phyloP scores from a whole-genome alignment of 2,888 invertebrate genomes.

The Macaria notata region DNA sequence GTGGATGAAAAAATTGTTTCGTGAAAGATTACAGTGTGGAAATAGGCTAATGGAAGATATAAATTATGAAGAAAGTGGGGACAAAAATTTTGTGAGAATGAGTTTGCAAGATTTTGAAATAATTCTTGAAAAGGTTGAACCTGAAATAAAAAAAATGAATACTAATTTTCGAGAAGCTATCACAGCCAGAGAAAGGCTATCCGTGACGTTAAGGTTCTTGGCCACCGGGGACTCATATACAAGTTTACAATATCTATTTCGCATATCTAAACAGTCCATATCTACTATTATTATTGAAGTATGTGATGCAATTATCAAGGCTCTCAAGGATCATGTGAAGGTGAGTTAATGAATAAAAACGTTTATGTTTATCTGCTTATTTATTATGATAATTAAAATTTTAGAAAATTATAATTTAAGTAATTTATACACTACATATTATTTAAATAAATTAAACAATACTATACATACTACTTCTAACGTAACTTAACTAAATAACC shows the following conservation, averaged over 20 bases:
- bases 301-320: conserved; percentile 27
- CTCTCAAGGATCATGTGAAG: conserved; percentile 25
- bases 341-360: conserved; percentile 2
- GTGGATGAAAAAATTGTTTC: conserved; percentile 15
- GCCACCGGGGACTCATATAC: conserved; percentile 23
- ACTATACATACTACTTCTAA: no score
- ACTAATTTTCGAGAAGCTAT: conserved; percentile 25
- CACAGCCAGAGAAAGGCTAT: conserved; percentile 19
- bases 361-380: no score
- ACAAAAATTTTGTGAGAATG: conserved; percentile 32
- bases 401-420: conserved; percentile 18
- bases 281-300: conserved; percentile 18
- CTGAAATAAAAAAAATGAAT: conserved; percentile 27
- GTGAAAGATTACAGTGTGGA: conserved; percentile 25
- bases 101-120: conserved; percentile 29
- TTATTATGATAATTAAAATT: conserved; percentile 10
- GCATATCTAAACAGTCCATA: conserved; percentile 23
- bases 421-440: no score
- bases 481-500: no score
- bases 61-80: conserved; percentile 9
- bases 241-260: conserved; percentile 20
- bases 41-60: conserved; percentile 28
- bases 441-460: no score
- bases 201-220: conserved; percentile 20
- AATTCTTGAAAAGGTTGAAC: conserved; percentile 30